Base-by-base conservation (phyloP, 2,888 invertebrate genomes). In the Leucophenga maculata region DNA sequence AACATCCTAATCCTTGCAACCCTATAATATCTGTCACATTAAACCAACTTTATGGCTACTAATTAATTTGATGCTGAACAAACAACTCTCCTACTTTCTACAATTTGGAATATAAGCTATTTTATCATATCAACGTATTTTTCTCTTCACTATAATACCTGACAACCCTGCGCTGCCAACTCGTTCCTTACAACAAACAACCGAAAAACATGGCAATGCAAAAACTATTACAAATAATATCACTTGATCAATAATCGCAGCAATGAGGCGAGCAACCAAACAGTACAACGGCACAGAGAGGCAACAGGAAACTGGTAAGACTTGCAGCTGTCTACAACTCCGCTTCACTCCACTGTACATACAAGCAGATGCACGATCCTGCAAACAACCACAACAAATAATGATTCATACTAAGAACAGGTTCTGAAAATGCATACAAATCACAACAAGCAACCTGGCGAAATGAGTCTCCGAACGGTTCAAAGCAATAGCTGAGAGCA, bases 371-470 rank as follows among this genome's bases (percentile, higher is more conserved):
- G 3, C 3, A 39, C 11, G 39, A 8, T 39, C 39, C 39, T 39
- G 39, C 39, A 3, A n/a, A 8, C 39, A 39, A 39, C 39, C 73
- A 80, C 80, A 80, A 76, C 83, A 84, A 80, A 80, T 81, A 80
- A 83, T 80, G 80, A 80, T 80, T 80, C 80, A 80, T 80, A 73
- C 84, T 79, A 11, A 71, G 79, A 80, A 80, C 80, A 82, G 80
- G 80, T 80, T 80, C 75, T 69, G 68, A 39, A 39, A 50, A 69
- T 65, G 69, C 66, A 60, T 71, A 67, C 69, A 50, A 65, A 46
- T 9, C 11, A 39, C 39, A 39, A 1, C 8, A 39, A 50, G 16
- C 16, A n/a, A 50, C 1, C 50, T 50, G 18, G 50, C 18, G 13
- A 50, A 18, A 16, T 16, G 16, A 16, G 50, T 50, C 13, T 11